Base-by-base conservation (phyloP, 2,888 invertebrate species). In the Eumacrocentrus americanus region DNA sequence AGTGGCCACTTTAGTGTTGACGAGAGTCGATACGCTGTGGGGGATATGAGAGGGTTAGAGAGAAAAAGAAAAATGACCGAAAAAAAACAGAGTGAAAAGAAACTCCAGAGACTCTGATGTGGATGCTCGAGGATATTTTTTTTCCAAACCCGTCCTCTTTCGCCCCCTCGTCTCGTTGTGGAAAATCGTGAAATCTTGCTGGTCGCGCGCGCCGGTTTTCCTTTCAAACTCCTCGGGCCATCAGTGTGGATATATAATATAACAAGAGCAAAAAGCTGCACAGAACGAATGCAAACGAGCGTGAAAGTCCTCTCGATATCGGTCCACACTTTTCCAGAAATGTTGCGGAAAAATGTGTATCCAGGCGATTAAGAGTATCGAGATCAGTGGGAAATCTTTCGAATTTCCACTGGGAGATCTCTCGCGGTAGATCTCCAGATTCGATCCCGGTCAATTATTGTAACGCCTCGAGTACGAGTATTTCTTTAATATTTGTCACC, bases 271-370 rank as follows among this genome's bases (percentile, higher is more conserved):
- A 37, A 51, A 51, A 37, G 2, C 37, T 51, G 35, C 12, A 22
- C 23, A 23, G 25, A 38, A 16, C 14, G 18, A 18, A 40, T 38
- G 38, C 14, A 57, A 57, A 34, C 12, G 48, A 42, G 29, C 34
- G 29, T 57, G 29, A 57, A 50, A 50, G n/a, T 16, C 34, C 14
- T 38, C 51, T 37, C n/a, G 37, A 38, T 50, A 50, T 50, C 34
- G 14, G 29, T 50, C 11, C 50, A n/a, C 18, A 18, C 18, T 50
- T 29, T 9, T n/a, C n/a, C n/a, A 6, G 18, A 50, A 16, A 50
- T 50, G 11, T 29, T 18, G 16, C 4, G 29, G 50, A 50, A 34
- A 50, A 50, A 29, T 50, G 34, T 50, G 16, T 16, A 25, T 50
- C 34, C 7, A 14, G 20, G 23, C 46, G 25, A 22, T 9, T n/a